Conservation (phyloP, 2,797 vertebrate genomes). For the Macrochelys suwanniensis region DNA sequence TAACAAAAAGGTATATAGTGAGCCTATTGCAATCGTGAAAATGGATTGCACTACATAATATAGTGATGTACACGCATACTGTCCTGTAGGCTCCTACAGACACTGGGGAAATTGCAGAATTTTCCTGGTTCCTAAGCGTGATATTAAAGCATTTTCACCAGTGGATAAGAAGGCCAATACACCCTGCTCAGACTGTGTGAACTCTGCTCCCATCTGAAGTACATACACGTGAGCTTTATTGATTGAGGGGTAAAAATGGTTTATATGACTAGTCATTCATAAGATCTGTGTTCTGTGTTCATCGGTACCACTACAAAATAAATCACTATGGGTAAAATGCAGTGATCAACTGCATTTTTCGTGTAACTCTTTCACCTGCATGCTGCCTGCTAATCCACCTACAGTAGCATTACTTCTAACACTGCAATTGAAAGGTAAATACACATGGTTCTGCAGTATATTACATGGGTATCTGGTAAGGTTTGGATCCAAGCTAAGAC, state of each 20-base stretch:
- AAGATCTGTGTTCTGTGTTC: background rate
- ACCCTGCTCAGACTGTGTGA: background rate
- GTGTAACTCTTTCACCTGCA: background rate
- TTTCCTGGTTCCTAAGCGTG: background rate
- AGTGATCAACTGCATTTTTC: background rate
- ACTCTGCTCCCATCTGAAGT: background rate
- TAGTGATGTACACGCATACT: background rate
- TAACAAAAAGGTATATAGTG: background rate
- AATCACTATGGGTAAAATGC: slow-evolving; percentile 1
- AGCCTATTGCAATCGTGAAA: background rate
- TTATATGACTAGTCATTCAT: background rate
- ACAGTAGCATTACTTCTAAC: background rate
- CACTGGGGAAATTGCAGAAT: background rate
- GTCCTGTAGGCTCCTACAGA: background rate
- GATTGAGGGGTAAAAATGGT: background rate
- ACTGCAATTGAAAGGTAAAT: background rate
- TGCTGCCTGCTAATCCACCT: background rate
- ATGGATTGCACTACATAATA: background rate
- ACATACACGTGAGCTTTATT: background rate
- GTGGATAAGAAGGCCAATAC: too few relatives aligned
- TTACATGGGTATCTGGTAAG: background rate
- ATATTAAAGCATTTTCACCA: too few relatives aligned
- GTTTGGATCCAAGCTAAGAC: background rate
- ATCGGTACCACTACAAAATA: background rate
- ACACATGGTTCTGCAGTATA: background rate